phyloP scores from a whole-genome alignment of 1,140 invertebrate genomes.

The Potamilus streckersoni region DNA sequence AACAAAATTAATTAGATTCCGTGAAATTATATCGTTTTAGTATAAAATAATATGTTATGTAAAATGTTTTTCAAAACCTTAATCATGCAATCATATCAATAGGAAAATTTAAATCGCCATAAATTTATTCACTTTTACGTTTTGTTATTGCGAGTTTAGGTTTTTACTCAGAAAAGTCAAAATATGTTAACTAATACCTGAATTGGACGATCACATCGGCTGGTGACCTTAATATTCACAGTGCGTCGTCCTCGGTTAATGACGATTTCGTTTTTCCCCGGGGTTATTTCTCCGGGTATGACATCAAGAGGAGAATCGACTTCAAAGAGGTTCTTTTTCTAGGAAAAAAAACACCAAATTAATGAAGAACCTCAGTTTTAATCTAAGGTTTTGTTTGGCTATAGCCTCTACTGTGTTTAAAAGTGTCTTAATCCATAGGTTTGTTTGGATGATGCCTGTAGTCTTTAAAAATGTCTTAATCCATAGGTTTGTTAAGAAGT shows the following conservation, averaged over 20 bases:
- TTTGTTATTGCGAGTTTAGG: too few relatives aligned
- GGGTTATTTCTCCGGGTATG: conserved; percentile 38
- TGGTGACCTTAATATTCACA: conserved; percentile 40
- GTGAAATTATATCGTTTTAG: too few relatives aligned
- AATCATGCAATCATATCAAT: too few relatives aligned
- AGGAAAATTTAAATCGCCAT: too few relatives aligned
- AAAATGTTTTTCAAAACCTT: too few relatives aligned
- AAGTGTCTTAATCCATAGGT: neutral
- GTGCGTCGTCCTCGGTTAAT: conserved; percentile 38
- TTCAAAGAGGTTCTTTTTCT: neutral
- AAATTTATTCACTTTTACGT: too few relatives aligned
- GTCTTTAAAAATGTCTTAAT: neutral
- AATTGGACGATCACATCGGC: conserved; percentile 49
- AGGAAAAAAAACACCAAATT: neutral
- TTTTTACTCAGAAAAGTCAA: too few relatives aligned
- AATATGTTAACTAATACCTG: conserved; percentile 33
- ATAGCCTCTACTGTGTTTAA: neutral
- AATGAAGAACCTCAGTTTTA: neutral
- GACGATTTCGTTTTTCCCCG: conserved; percentile 24
- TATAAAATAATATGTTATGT: too few relatives aligned
- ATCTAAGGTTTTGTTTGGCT: neutral
- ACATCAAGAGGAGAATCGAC: conserved; percentile 33
- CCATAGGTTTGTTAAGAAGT: neutral
- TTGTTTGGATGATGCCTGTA: neutral
- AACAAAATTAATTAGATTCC: too few relatives aligned